Conservation (phyloP, 2,888 invertebrate genomes). For the Sycophila texana region DNA sequence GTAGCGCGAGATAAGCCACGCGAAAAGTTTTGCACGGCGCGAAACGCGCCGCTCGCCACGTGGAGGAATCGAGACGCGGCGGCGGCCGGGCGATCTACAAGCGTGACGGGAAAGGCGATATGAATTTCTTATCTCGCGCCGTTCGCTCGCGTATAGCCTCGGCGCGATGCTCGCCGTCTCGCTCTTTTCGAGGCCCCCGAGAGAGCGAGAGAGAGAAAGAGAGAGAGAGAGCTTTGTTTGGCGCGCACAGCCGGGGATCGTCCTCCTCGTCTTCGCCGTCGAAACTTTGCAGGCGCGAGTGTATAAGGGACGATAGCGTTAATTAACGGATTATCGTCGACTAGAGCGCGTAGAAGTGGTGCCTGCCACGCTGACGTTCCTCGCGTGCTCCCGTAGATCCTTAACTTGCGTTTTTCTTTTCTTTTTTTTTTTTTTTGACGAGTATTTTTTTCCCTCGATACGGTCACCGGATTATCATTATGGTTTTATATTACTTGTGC, state of each 20-base stretch:
- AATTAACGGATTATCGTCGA: constrained; percentile 52
- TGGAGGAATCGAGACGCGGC: constrained; percentile 56
- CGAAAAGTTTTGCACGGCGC: constrained; percentile 49
- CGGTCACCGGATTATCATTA: background rate
- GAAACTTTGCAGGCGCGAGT: constrained; percentile 45
- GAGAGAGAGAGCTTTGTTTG: constrained; percentile 33
- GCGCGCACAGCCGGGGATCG: constrained; percentile 9
- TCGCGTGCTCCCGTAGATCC: background rate
- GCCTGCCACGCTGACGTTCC: background rate
- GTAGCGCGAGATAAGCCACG: constrained; percentile 45
- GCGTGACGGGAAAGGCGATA: constrained; percentile 54
- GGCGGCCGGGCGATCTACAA: constrained; percentile 40
- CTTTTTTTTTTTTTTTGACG: background rate
- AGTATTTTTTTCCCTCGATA: background rate
- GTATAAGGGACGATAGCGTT: constrained; percentile 42
- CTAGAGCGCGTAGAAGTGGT: constrained; percentile 3
- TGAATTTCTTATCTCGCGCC: constrained; percentile 51
- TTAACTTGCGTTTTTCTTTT: background rate
- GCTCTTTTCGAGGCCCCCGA: too few relatives aligned
- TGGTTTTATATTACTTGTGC: too few relatives aligned
- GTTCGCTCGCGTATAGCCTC: background rate
- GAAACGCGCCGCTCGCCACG: constrained; percentile 36
- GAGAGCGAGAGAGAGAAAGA: too few relatives aligned
- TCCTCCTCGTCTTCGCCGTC: constrained; percentile 10
- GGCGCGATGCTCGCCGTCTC: background rate